Conservation (phyloP, 2,888 invertebrate genomes). For the Xiphydria camelus region DNA sequence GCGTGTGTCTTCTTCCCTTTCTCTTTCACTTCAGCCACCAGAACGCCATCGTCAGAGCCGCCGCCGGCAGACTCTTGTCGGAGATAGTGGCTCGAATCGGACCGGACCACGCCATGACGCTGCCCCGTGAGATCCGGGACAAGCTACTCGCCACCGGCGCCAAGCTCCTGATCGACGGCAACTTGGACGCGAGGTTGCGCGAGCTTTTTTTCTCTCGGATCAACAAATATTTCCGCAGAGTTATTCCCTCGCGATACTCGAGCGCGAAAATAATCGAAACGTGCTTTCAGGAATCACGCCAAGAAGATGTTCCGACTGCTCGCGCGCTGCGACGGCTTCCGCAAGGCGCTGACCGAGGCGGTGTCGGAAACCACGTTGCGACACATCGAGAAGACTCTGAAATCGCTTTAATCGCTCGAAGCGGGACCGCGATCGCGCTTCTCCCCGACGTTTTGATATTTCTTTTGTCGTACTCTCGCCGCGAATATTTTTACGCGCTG, state of each 20-base stretch:
- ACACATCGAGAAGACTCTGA: constrained; percentile 81
- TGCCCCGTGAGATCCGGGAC: constrained; percentile 78
- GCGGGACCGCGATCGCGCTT: not conserved
- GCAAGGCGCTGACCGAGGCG: constrained; percentile 75
- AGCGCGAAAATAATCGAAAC: too few species aligned
- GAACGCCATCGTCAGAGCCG: constrained; percentile 84
- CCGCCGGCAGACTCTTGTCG: constrained; percentile 78
- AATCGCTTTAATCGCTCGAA: constrained; percentile 58
- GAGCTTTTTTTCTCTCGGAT: constrained; percentile 6
- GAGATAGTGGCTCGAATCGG: constrained; percentile 75
- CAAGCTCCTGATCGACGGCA: constrained; percentile 83
- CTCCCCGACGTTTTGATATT: not conserved
- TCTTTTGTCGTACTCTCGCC: not conserved
- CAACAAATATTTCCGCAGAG: not conserved
- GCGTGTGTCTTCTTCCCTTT: constrained; percentile 1
- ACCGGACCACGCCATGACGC: constrained; percentile 70
- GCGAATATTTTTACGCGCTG: too few species aligned
- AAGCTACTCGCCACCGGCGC: constrained; percentile 80
- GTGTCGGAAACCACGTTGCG: constrained; percentile 78
- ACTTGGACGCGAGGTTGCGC: constrained; percentile 76
- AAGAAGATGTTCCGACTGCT: constrained; percentile 77
- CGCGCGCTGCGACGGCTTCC: constrained; percentile 75
- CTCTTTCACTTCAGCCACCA: constrained; percentile 65
- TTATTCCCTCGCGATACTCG: too few species aligned
- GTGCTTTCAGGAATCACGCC: constrained; percentile 67